Evolutionary conservation across 53 echinoderm and acorn worm species (phyloP).

Genomic region (Holothuria leucospilota): DNA sequence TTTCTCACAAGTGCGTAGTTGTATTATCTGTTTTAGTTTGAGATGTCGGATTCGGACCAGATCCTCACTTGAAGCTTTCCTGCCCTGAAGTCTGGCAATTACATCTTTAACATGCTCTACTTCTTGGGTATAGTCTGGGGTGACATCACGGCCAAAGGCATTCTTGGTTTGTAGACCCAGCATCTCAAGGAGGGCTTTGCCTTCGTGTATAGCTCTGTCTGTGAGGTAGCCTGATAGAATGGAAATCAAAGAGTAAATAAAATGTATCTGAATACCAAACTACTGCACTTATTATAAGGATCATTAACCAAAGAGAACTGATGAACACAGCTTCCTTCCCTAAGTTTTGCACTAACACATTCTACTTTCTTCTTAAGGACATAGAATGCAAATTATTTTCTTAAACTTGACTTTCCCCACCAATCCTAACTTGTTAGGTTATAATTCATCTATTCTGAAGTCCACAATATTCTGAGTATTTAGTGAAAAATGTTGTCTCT

Average conservation of each 20-base stretch:
- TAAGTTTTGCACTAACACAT: no score
- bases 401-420: no score
- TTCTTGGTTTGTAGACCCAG: constrained; percentile 85
- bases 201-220: constrained; percentile 81
- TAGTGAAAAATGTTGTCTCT: no score
- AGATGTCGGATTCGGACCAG: constrained; percentile 82
- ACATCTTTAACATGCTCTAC: constrained; percentile 75
- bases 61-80: constrained; percentile 71
- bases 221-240: constrained; percentile 61
- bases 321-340: no score
- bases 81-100: constrained; percentile 79
- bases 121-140: constrained; percentile 74
- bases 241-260: not conserved
- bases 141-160: constrained; percentile 95
- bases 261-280: not conserved
- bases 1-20: constrained; percentile 89
- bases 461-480: no score
- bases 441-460: no score
- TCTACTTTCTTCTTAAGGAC: no score
- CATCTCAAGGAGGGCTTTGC: constrained; percentile 81
- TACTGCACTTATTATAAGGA: no score
- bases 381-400: no score
- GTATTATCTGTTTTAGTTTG: constrained; percentile 89
- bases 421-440: no score
- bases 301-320: no score